Evolutionary conservation across 2,797 vertebrate species (phyloP).

Genomic region (Eulemur coronatus): DNA sequence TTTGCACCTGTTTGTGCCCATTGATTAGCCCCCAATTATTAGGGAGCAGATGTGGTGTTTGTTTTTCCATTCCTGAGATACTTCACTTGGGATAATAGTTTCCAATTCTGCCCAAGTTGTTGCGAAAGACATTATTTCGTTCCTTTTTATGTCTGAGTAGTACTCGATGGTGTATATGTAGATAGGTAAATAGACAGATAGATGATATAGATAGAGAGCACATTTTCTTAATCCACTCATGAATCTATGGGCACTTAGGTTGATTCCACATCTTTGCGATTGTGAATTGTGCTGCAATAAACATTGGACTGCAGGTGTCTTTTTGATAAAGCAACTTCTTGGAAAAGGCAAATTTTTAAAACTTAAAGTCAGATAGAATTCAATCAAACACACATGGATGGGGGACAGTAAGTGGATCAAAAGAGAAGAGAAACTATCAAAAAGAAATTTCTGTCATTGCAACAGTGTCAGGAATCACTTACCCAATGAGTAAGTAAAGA

Average conservation of each 20-base stretch:
- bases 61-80: not conserved
- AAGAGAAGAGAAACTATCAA: not conserved
- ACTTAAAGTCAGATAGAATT: not conserved
- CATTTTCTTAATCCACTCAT: not conserved
- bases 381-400: not conserved
- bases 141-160: not conserved
- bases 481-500: not conserved
- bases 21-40: not conserved
- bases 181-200: too few relatives aligned
- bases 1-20: not conserved
- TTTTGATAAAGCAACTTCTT: not conserved
- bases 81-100: not conserved
- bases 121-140: not conserved
- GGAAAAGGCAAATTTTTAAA: not conserved
- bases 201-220: not conserved
- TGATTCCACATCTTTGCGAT: not conserved
- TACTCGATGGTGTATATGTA: not conserved
- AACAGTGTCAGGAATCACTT: not conserved
- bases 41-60: not conserved
- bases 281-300: not conserved
- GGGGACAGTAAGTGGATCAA: not conserved
- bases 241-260: not conserved
- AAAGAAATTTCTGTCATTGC: not conserved
- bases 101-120: not conserved
- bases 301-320: not conserved